Base-by-base conservation (phyloP, 2,888 invertebrate genomes). In the Megamerina dolium region DNA sequence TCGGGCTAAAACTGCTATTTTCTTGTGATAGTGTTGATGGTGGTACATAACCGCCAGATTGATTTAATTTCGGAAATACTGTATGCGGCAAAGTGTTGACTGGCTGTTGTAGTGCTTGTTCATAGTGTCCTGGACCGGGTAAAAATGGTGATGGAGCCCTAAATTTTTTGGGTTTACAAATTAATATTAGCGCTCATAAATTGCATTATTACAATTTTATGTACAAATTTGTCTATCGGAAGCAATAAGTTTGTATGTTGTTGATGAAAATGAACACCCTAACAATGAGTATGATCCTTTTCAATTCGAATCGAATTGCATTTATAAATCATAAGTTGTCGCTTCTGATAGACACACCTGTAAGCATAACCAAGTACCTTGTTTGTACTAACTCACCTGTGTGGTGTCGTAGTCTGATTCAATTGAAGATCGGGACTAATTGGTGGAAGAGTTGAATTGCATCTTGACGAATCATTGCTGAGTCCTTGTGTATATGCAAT, bases 311-410 rank as follows among this genome's bases (percentile, higher is more conserved):
- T 23, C 6, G 23, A 23, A 6, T 23, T 23, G 23, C 23, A 23
- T 23, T 23, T 10, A 23, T 8, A 14, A 20, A 12, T 23, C n/a
- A n/a, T n/a, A n/a, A n/a, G n/a, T n/a, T n/a, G n/a, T n/a, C n/a
- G n/a, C n/a, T n/a, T n/a, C n/a, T n/a, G n/a, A n/a, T n/a, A n/a
- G n/a, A n/a, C n/a, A n/a, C n/a, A n/a, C n/a, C n/a, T n/a, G n/a
- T n/a, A n/a, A n/a, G n/a, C n/a, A n/a, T n/a, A n/a, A n/a, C n/a
- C n/a, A n/a, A n/a, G n/a, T n/a, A n/a, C n/a, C n/a, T n/a, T n/a
- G n/a, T n/a, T n/a, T n/a, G n/a, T n/a, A n/a, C n/a, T n/a, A n/a
- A 40, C 26, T 27, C 72, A 76, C 77, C 77, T 77, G 72, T 75
- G 78, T 42, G 75, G 73, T 47, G 70, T 50, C 48, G 50, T 52